A percentile compares a stretch with the other conserved stretches of the same genome.
Evolutionary conservation across 2,797 vertebrate genomes (phyloP).

Genomic region (Graptemys geographica): DNA sequence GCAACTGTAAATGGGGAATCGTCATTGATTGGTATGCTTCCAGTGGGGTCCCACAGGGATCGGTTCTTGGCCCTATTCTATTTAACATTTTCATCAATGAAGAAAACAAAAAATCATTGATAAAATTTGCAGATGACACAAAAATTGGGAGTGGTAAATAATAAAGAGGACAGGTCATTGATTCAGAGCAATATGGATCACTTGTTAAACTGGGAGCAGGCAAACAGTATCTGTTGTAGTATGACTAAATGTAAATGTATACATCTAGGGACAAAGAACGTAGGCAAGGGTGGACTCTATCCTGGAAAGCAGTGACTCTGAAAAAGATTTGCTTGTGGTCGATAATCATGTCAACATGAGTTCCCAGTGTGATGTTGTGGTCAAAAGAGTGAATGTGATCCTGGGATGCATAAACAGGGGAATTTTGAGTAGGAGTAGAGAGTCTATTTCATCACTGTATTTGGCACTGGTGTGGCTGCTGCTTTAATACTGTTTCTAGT

Average conservation of each 20-base stretch:
- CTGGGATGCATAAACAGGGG: background rate
- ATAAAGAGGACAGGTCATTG: background rate
- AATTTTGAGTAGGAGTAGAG: background rate
- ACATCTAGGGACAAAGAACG: background rate
- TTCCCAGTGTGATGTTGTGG: background rate
- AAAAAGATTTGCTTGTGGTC: background rate
- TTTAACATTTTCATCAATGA: background rate
- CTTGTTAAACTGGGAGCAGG: background rate
- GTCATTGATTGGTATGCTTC: background rate
- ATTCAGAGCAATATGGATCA: background rate
- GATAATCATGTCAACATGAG: background rate
- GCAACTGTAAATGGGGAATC: background rate
- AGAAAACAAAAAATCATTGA: background rate
- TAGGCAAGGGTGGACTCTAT: background rate
- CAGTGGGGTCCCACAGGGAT: background rate
- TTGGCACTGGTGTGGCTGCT: background rate
- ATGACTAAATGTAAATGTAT: background rate
- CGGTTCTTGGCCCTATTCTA: background rate
- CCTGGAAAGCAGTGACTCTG: background rate
- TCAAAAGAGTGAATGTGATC: background rate
- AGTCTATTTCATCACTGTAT: background rate
- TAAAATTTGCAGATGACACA: background rate
- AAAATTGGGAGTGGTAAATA: background rate
- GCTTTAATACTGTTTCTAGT: background rate
- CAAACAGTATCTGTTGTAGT: background rate